Base-by-base conservation (phyloP, 2,888 invertebrate genomes). In the Drosophila siamana region DNA sequence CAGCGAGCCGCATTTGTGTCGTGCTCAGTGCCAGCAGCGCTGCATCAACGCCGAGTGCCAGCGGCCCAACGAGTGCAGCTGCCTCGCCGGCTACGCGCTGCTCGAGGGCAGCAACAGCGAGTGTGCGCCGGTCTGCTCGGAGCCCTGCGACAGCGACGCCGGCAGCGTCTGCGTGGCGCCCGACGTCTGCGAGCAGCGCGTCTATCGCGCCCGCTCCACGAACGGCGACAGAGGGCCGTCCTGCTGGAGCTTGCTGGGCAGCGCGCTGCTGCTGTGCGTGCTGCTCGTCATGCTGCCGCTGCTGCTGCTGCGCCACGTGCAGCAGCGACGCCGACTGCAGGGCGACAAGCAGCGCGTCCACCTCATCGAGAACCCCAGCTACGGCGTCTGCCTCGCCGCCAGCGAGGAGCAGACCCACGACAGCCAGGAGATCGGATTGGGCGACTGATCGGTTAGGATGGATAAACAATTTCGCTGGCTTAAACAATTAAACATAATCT, bases 11-110 rank as follows among this genome's bases (percentile, higher is more conserved):
- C 79, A 91, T 43, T 59, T 76, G 8, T 91, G 91, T 26, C 78
- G 74, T 6, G 70, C 91, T 0, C 66, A 81, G 19, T 91, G 91
- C 51, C 62, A 72, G n/a, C 66, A 86, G 13, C 80, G 73, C 4
- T 92, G 91, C 64, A 85, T 91, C 22, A 91, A 92, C 69, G 88
- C 91, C 36, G 86, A 93, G 41, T 95, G 95, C 81, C 92, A 93
- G 4, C 93, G 93, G 0, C 94, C 95, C 0, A 93, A 94, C 63
- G 91, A 93, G 0, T 94, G 94, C 68, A 88, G 91, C n/a, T 94
- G 94, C 71, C 73, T 91, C 9, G 75, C 83, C 0, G 93, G 93
- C 0, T 93, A 92, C 82, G 74, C 74, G 4, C 82, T 86, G 40
- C 16, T 91, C 0, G 15, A 70, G 4, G 83, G 68, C 60, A 92